Evolutionary conservation across 2,113 vertebrate genomes (phyloP).

Genomic region (Tricholaema leucomelas): DNA sequence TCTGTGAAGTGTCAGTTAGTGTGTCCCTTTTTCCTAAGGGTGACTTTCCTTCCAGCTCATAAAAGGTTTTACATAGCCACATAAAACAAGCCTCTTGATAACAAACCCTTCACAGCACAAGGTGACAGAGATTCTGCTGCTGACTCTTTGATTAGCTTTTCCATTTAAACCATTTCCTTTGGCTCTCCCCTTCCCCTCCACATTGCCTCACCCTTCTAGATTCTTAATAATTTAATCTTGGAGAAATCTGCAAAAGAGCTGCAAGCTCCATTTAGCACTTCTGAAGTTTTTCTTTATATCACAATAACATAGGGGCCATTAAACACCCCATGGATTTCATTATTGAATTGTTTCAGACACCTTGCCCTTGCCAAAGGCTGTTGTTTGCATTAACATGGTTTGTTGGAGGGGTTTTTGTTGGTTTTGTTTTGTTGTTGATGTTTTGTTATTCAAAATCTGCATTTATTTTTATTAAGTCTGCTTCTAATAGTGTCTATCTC

Average conservation of each 20-base stretch:
- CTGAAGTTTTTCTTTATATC: constrained; percentile 3
- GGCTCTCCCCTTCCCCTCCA: background rate
- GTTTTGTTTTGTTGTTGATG: background rate
- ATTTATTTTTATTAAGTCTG: constrained; percentile 18
- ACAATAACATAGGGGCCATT: constrained; percentile 44
- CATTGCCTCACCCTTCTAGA: background rate
- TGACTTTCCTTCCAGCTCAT: background rate
- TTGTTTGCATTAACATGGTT: constrained; percentile 26
- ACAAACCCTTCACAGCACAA: background rate
- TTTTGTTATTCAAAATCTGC: background rate
- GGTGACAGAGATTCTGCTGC: background rate
- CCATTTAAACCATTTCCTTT: background rate
- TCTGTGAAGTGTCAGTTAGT: accelerated
- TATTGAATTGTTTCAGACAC: constrained; percentile 41
- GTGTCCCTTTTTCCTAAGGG: background rate
- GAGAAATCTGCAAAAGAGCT: constrained; percentile 19
- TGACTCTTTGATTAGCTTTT: background rate
- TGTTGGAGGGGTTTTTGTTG: too few species aligned
- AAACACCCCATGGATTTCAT: constrained; percentile 53
- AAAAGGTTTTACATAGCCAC: background rate
- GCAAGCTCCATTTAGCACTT: constrained; percentile 52
- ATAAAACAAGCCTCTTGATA: background rate
- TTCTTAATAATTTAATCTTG: constrained; percentile 5
- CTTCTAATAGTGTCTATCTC: background rate
- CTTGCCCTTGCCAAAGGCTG: constrained; percentile 42